Evolutionary conservation across 2,113 vertebrate genomes (phyloP), one percentile per base, ranked within the genome.

Genomic region (Hemibagrus wyckioides): DNA sequence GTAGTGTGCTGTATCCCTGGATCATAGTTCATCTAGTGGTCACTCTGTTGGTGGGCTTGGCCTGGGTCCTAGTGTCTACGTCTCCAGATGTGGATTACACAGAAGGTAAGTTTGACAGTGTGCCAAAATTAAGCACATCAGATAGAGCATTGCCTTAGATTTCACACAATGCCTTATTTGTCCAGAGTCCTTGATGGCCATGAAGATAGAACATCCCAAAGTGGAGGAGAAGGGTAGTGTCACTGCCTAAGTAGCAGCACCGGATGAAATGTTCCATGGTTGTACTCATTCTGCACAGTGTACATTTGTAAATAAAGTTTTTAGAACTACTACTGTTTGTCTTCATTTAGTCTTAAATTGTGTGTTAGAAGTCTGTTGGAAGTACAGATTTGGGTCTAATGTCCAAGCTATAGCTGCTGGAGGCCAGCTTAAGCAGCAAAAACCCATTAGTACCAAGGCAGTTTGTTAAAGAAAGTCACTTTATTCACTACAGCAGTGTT

Each of bases 11-110:
- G 80, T 94, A 96, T 89, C 96, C 98, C 0, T 99, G 98, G 98
- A 92, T 98, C 85, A 95, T 97, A 56, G 94, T 99, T 83, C 98
- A 99, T 93, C 95, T 99, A 44, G 96, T 98, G 84, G 96, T 99
- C 85, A 95, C 97, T 5, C 90, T 99, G 91, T 92, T 99, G 83
- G 97, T 97, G 88, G 96, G 96, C 17, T 88, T 97, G 86, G 96
- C 97, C 87, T 99, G 98, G 98, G 92, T 98, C 83, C 96, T 97
- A 89, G 92, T 98, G 52, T 96, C 97, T 81, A 95, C 92, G 0
- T 93, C 93, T n/a, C 97, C 98, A 36, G 95, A 95, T 44, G 89
- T 95, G n/a, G 98, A 99, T 94, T 95, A 96, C 87, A 98, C 97
- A 67, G 96, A 97, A 94, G 95, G 98, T 98, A 94, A 86, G 92